Evolutionary conservation across 2,113 vertebrate species (phyloP).

Genomic region (Rhea pennata): DNA sequence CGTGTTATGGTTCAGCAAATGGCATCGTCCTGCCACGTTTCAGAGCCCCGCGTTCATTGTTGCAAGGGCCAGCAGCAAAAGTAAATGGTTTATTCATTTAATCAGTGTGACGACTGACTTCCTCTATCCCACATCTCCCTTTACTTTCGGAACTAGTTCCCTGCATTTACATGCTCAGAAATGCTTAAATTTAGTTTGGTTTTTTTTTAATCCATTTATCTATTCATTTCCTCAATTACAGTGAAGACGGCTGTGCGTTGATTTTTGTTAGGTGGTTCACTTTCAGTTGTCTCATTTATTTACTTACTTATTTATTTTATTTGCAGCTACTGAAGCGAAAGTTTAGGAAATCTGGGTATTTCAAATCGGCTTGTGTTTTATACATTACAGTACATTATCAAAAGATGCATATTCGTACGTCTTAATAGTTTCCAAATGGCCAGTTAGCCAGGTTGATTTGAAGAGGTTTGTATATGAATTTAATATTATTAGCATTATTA

Average conservation of each 20-base stretch:
- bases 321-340: not conserved
- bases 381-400: not conserved
- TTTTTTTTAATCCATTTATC: not conserved
- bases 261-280: not conserved
- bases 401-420: rapidly evolving
- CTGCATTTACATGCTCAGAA: not conserved
- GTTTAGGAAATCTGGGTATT: not conserved
- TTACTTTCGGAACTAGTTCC: not conserved
- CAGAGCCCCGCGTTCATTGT: not conserved
- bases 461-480: not conserved
- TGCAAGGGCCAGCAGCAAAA: not conserved
- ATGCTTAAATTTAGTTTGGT: not conserved
- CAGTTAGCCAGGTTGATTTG: not conserved
- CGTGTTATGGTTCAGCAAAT: not conserved
- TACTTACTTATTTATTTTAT: not conserved
- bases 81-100: not conserved
- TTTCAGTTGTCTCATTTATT: not conserved
- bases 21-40: not conserved
- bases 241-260: not conserved
- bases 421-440: not conserved
- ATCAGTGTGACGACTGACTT: not conserved
- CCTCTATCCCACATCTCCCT: not conserved
- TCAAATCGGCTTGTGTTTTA: rapidly evolving
- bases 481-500: not conserved
- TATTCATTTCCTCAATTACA: not conserved